Evolutionary conservation across 2,797 vertebrate genomes (phyloP).

Genomic region (Fundulus diaphanus): DNA sequence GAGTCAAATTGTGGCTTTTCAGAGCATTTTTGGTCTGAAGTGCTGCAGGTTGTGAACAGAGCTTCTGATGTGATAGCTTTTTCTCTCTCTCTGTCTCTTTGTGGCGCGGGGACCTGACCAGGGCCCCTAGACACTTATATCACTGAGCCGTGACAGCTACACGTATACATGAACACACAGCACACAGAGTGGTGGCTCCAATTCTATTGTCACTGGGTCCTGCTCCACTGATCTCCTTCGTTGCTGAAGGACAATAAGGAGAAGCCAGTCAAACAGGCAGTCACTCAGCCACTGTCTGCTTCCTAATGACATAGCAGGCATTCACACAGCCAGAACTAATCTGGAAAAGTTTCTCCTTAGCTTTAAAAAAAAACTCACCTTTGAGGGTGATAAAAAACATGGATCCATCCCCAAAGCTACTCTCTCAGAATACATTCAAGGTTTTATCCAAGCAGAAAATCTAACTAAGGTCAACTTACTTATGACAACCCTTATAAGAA

Average conservation of each 20-base stretch:
- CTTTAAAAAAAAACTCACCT: constrained; percentile 33
- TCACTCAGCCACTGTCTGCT: constrained; percentile 79
- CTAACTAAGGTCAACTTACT: neutral
- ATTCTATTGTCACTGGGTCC: constrained; percentile 81
- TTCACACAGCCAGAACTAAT: constrained; percentile 89
- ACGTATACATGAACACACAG: constrained; percentile 62
- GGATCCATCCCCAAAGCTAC: constrained; percentile 9
- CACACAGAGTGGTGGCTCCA: constrained; percentile 75
- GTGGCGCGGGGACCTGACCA: constrained; percentile 67
- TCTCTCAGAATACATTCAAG: neutral
- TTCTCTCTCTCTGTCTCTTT: constrained; percentile 69
- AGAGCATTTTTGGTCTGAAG: constrained; percentile 74
- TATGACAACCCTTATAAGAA: neutral
- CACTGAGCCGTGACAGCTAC: constrained; percentile 85
- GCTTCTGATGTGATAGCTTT: constrained; percentile 83
- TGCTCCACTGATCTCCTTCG: constrained; percentile 80
- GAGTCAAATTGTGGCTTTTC: constrained; percentile 81
- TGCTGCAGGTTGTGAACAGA: constrained; percentile 73
- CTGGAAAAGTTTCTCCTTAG: constrained; percentile 81
- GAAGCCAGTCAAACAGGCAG: constrained; percentile 71
- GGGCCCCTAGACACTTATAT: constrained; percentile 80
- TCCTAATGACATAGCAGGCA: constrained; percentile 84
- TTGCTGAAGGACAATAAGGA: constrained; percentile 83
- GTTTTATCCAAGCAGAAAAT: neutral
- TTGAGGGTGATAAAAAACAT: constrained; percentile 30